A percentile compares a stretch with the other conserved stretches of the same genome.
Conservation (phyloP, 2,888 invertebrate species). For the Microplitis deprimator region DNA sequence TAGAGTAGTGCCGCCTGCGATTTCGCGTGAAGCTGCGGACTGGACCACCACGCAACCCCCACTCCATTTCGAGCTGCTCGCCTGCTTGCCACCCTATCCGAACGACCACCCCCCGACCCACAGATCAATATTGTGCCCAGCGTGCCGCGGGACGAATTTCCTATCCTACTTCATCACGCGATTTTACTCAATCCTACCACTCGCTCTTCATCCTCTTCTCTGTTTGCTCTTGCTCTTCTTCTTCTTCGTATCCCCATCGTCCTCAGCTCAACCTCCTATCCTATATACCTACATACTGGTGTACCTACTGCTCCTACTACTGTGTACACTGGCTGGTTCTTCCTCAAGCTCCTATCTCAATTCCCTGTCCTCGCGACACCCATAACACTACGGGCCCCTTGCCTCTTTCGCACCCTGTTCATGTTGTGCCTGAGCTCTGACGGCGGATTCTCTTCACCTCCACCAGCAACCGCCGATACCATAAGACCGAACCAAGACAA, state of each 20-base stretch:
- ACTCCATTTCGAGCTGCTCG: slow-evolving; percentile 55
- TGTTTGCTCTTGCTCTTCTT: slow-evolving; percentile 32
- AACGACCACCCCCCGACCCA: slow-evolving; percentile 55
- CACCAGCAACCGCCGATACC: background rate
- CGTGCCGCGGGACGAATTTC: slow-evolving; percentile 55
- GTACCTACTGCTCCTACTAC: background rate
- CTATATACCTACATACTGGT: background rate
- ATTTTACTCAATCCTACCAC: slow-evolving; percentile 35
- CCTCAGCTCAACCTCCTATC: background rate
- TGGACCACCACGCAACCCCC: slow-evolving; percentile 68
- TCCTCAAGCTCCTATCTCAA: background rate
- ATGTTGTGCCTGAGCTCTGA: background rate
- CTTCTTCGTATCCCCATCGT: slow-evolving; percentile 27
- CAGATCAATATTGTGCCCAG: slow-evolving; percentile 70
- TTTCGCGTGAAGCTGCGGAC: slow-evolving; percentile 68
- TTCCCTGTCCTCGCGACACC: background rate
- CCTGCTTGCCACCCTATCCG: slow-evolving; percentile 30
- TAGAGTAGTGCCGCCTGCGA: slow-evolving; percentile 53
- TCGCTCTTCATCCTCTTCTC: slow-evolving; percentile 18
- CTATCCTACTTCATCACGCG: slow-evolving; percentile 44
- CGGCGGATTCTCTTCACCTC: background rate
- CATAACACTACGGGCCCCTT: background rate
- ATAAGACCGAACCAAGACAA: background rate
- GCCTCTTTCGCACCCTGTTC: background rate
- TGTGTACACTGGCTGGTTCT: background rate